Evolutionary conservation across 2,797 vertebrate species (phyloP).

Genomic region (Peromyscus attwateri): DNA sequence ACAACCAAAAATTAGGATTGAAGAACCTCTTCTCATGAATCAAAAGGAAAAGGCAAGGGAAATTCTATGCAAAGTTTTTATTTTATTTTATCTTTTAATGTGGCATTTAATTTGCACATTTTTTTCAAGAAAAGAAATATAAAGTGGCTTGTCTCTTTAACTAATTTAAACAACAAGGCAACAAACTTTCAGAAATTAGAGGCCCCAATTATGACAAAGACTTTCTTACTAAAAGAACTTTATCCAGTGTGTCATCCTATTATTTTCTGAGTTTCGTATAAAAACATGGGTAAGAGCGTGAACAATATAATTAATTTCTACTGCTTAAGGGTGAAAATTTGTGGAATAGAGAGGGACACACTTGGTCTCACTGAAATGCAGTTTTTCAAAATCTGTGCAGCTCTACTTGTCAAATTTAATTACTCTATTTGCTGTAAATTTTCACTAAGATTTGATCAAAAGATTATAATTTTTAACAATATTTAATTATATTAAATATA

Average conservation of each 20-base stretch:
- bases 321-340: neutral
- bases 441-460: neutral
- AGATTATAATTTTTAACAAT: neutral
- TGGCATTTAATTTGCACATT: neutral
- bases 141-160: neutral
- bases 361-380: neutral
- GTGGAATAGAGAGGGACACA: neutral
- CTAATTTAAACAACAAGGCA: neutral
- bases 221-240: neutral
- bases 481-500: neutral
- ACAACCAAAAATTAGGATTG: neutral
- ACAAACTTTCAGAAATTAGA: neutral
- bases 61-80: neutral
- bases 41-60: neutral
- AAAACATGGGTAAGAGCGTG: neutral
- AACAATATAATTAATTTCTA: neutral
- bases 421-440: constrained; percentile 5
- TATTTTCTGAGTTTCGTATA: neutral
- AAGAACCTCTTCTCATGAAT: neutral
- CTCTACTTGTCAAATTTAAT: neutral
- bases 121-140: neutral
- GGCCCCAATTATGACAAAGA: neutral
- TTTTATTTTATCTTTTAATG: neutral
- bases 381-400: neutral
- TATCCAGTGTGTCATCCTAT: neutral